These are phyloP conservation scores for Drosophila anomalata DNA, from an alignment of 2,888 invertebrate species.

Conservation along the genomic window DNA sequence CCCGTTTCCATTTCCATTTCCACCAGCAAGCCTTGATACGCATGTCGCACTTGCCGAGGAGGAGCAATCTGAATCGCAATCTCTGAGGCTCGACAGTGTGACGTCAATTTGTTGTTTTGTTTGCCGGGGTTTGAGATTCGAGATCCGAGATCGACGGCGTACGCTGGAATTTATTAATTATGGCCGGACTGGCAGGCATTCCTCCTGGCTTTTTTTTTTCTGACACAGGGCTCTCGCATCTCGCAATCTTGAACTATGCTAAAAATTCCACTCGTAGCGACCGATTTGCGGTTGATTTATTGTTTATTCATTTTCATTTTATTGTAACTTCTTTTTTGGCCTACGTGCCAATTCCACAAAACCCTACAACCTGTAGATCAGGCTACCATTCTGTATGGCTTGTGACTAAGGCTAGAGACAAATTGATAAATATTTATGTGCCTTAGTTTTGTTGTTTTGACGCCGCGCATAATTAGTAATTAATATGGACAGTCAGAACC, in stretches of 20 bases:
- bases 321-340: constrained; percentile 55
- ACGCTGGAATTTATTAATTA: constrained; percentile 78
- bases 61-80: constrained; percentile 24
- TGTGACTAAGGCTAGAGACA: constrained; percentile 31
- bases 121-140: constrained; percentile 24
- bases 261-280: constrained; percentile 63
- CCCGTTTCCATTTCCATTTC: constrained; percentile 59
- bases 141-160: constrained; percentile 57
- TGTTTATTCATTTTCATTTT: constrained; percentile 66
- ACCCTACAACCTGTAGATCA: neutral
- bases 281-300: constrained; percentile 70
- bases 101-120: constrained; percentile 70
- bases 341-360: constrained; percentile 53
- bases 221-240: constrained; percentile 22
- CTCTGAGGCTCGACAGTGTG: constrained; percentile 49
- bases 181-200: constrained; percentile 39
- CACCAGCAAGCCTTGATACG: constrained; percentile 52
- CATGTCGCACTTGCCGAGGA: constrained; percentile 67
- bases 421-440: constrained; percentile 70
- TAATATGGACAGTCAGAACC: constrained; percentile 40
- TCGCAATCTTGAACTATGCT: constrained; percentile 47
- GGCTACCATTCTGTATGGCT: constrained; percentile 14
- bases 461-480: constrained; percentile 70
- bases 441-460: constrained; percentile 65
- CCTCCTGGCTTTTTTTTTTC: constrained; percentile 7